Base-by-base conservation (phyloP, 2,113 vertebrate species). In the Gopherus evgoodei region DNA sequence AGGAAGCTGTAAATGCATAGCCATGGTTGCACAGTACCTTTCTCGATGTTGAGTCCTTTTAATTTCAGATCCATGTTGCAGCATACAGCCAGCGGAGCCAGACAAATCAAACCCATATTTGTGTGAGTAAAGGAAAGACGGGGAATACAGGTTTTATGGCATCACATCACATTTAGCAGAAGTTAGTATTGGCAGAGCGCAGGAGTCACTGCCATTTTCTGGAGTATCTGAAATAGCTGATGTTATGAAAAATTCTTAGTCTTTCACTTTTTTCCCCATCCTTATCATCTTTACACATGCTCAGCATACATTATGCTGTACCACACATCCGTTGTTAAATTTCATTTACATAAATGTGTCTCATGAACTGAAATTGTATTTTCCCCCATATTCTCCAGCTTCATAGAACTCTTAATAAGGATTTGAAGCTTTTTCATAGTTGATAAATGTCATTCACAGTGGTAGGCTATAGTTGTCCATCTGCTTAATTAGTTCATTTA, bases 401-500 rank as follows among this genome's bases (percentile, higher is more conserved):
- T 88, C 65, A 79, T 88, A 81, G 81, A 93, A 88, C 57, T 95
- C 92, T 85, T 88, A 91, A 91, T 93, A 75, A 78, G 79, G 82
- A 87, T 25, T 49, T 86, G 57, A 83, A 95, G 82, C 86, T 93
- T 97, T 97, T 90, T 96, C 86, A 86, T 93, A 81, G 94, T 69
- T 95, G 69, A 91, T 93, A 94, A 93, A 95, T 93, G 93, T 95
- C 93, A 89, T 96, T 91, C 93, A 65, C 53, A 83, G 69, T 50
- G 1, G 93, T 93, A 94, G 87, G 65, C 95, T 94, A 90, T 65
- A 91, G 93, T 94, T 94, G 95, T 94, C 97, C 95, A 91, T 97
- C 96, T 97, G 94, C 80, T 93, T 98, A 97, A 98, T 94, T 96
- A 97, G 96, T 91, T 96, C 95, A 97, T 98, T 96, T 93, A 96